phyloP scores from a whole-genome alignment of 2,888 invertebrate species.

The Fragum whitleyi region DNA sequence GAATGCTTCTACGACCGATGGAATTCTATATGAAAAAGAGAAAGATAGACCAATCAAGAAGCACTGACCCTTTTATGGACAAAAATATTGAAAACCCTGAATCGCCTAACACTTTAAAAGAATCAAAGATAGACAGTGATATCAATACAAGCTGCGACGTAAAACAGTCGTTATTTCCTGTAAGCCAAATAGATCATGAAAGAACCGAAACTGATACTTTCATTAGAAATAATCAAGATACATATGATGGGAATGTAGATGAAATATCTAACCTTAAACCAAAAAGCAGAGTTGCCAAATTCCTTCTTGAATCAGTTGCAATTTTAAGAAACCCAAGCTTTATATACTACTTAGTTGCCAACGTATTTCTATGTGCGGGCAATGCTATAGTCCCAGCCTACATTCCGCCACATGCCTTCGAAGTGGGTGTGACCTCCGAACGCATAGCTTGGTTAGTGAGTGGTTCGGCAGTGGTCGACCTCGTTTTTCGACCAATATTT shows the following conservation, averaged over 20 bases:
- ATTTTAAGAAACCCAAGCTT: conserved; percentile 25
- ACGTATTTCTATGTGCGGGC: conserved; percentile 36
- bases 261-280: no score
- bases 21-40: conserved; percentile 21
- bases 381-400: conserved; percentile 37
- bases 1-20: conserved; percentile 33
- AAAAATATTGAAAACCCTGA: no score
- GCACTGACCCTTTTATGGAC: background rate
- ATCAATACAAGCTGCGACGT: no score
- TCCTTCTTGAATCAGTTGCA: background rate
- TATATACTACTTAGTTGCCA: conserved; percentile 36
- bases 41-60: background rate
- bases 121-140: no score
- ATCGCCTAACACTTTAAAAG: no score
- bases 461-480: conserved; percentile 47
- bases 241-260: no score
- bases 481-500: conserved; percentile 37
- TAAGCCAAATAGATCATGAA: no score
- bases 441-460: conserved; percentile 51
- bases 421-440: conserved; percentile 49
- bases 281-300: no score
- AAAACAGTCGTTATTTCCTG: no score
- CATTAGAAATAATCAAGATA: no score
- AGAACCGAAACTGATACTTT: no score
- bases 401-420: conserved; percentile 61